Percentiles rank a stretch among this genome's conserved stretches.
Conservation (phyloP, 1,140 invertebrate species). For the Acyrthosiphon pisum region DNA sequence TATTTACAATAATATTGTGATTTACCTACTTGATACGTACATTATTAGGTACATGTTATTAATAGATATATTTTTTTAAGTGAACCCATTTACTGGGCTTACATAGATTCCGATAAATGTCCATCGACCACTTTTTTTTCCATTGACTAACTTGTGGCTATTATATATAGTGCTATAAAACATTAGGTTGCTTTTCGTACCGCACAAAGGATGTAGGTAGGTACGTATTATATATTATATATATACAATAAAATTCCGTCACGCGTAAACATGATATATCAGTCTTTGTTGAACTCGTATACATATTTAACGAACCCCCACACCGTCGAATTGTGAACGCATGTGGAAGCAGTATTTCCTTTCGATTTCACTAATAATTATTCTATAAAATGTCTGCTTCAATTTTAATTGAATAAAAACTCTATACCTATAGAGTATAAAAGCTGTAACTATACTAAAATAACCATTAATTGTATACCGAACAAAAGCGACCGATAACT, state of each 20-base stretch:
- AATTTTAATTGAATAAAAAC: not conserved
- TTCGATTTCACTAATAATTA: not conserved
- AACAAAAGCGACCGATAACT: not conserved
- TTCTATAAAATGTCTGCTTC: not conserved
- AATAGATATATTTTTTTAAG: too few species aligned
- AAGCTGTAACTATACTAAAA: not conserved
- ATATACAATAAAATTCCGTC: not conserved
- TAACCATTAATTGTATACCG: not conserved
- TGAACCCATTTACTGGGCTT: too few species aligned
- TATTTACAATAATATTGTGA: not conserved
- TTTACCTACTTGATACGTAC: not conserved
- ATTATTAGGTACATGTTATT: not conserved
- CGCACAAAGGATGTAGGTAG: not conserved
- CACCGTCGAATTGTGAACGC: constrained; percentile 25
- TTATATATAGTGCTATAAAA: not conserved
- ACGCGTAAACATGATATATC: not conserved
- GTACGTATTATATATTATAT: not conserved
- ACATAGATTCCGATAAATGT: too few species aligned
- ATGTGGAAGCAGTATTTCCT: not conserved
- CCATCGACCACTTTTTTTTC: too few species aligned
- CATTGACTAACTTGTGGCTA: not conserved
- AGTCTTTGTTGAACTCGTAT: not conserved
- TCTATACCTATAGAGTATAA: not conserved
- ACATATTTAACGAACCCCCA: not conserved
- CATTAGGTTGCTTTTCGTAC: not conserved